Evolutionary conservation across 2,888 invertebrate genomes (phyloP).

Genomic region (Drosophila meridiana): DNA sequence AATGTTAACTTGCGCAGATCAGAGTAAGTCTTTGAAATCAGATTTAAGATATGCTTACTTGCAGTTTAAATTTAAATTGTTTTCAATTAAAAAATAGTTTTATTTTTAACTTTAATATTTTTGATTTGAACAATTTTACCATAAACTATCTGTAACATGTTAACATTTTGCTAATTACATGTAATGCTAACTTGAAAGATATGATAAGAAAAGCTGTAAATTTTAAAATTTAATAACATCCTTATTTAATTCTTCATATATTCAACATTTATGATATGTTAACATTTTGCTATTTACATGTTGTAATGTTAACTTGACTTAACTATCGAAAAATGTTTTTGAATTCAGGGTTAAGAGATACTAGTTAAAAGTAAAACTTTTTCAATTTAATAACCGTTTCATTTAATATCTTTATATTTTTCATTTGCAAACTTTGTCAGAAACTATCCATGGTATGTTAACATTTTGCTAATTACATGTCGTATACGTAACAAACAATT

Average conservation of each 20-base stretch:
- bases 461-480: conserved; percentile 61
- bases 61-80: neutral
- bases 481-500: conserved; percentile 55
- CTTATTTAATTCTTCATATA: too few species aligned
- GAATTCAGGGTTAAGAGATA: neutral
- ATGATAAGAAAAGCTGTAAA: too few species aligned
- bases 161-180: conserved; percentile 61
- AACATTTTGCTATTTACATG: too few species aligned
- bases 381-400: neutral
- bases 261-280: too few species aligned
- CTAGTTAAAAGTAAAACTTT: neutral
- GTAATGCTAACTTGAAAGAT: neutral
- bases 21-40: neutral
- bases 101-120: too few species aligned
- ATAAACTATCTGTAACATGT: conserved; percentile 9
- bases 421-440: neutral
- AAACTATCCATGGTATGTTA: conserved; percentile 17
- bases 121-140: neutral
- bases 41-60: neutral
- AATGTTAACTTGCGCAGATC: neutral
- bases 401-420: neutral
- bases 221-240: too few species aligned
- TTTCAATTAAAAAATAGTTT: too few species aligned
- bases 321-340: too few species aligned
- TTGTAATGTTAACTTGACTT: neutral